Evolutionary conservation across 2,888 invertebrate species (phyloP).

Genomic region (Geotrupes spiniger): DNA sequence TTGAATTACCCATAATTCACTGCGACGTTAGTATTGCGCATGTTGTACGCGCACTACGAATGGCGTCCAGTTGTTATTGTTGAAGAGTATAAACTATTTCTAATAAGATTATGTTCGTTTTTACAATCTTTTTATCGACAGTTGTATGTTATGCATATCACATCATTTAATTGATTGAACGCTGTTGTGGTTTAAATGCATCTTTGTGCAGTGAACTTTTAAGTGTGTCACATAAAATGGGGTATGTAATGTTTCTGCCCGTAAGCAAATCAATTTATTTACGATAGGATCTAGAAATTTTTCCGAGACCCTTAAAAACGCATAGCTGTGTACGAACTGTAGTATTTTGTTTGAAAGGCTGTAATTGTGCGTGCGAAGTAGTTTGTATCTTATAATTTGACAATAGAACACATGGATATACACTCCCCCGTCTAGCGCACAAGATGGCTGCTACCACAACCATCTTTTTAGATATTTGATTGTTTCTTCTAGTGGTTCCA

Average conservation of each 20-base stretch:
- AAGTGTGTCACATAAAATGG: conserved; percentile 73
- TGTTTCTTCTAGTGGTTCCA: conserved; percentile 20
- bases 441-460: conserved; percentile 49
- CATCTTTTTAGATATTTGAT: conserved; percentile 24
- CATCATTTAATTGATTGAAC: conserved; percentile 53
- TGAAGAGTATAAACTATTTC: conserved; percentile 81
- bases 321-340: not conserved
- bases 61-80: conserved; percentile 99
- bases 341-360: not conserved
- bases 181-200: conserved; percentile 51
- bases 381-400: conserved; percentile 34
- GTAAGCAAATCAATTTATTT: conserved; percentile 51
- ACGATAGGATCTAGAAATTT: conserved; percentile 9
- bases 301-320: conserved; percentile 1
- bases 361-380: conserved; percentile 15
- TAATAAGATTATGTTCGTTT: conserved; percentile 67
- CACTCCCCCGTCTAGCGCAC: conserved; percentile 52
- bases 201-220: conserved; percentile 45
- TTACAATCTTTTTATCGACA: conserved; percentile 60
- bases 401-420: conserved; percentile 52
- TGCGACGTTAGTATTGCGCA: conserved; percentile 53
- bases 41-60: conserved; percentile 89
- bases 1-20: conserved; percentile 27
- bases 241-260: conserved; percentile 58
- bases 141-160: conserved; percentile 56